Percentiles rank a stretch among this genome's conserved stretches.
These are phyloP conservation scores for Conomelus anceps DNA, from an alignment of 2,888 invertebrate species.

Conservation along the genomic window DNA sequence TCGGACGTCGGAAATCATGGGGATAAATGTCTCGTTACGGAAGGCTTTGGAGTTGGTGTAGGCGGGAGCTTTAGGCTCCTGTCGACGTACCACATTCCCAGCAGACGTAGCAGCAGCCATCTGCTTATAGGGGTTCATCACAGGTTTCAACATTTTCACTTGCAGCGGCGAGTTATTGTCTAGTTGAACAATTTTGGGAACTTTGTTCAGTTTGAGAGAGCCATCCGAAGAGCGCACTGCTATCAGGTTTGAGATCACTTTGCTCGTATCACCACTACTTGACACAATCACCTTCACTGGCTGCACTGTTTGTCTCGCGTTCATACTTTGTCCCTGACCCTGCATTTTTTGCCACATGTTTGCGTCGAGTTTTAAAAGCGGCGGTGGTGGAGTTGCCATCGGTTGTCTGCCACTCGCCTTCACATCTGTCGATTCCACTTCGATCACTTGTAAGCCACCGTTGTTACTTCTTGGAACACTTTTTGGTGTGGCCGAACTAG, in stretches of 20 bases:
- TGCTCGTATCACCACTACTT: neutral
- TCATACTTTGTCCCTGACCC: neutral
- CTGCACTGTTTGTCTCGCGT: neutral
- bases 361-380: neutral
- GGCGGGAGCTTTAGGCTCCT: neutral
- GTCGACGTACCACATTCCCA: no score
- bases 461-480: neutral
- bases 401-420: neutral
- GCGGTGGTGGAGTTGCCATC: neutral
- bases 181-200: neutral
- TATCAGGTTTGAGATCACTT: neutral
- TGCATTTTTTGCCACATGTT: slow-evolving; percentile 6
- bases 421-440: neutral
- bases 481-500: neutral
- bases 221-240: neutral
- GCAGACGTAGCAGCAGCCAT: no score
- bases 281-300: neutral
- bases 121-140: neutral
- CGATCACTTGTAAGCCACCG: neutral
- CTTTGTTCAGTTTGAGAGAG: neutral
- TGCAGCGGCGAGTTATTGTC: slow-evolving; percentile 32
- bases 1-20: slow-evolving; percentile 42
- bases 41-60: neutral
- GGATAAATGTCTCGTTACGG: slow-evolving; percentile 33
- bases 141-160: slow-evolving; percentile 34